Evolutionary conservation across 2,888 invertebrate species (phyloP).

Genomic region (Crioceris asparagi): DNA sequence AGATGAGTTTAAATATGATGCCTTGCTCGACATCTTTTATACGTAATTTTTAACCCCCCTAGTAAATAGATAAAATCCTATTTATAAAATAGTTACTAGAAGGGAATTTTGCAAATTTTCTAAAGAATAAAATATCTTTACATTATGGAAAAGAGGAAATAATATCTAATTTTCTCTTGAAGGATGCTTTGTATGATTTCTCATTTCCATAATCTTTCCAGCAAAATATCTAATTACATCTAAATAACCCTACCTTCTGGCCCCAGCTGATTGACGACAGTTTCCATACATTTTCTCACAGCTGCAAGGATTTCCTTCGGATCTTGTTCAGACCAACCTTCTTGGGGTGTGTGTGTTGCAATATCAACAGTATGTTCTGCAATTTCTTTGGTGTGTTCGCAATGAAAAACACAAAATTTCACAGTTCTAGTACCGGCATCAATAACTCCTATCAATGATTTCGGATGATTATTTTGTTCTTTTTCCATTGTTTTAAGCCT

Average conservation of each 20-base stretch:
- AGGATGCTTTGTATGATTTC: no score
- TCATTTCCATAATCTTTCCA: no score
- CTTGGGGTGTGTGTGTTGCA: constrained; percentile 65
- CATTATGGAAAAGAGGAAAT: no score
- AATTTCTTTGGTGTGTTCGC: constrained; percentile 67
- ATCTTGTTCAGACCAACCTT: constrained; percentile 93
- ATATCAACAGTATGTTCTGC: constrained; percentile 74
- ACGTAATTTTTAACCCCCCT: no score
- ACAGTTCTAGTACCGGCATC: constrained; percentile 90
- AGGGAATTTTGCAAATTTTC: no score
- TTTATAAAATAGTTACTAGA: no score
- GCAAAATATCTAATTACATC: constrained; percentile 1
- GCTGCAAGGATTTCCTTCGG: constrained; percentile 74
- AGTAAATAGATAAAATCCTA: no score
- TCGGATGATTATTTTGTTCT: neutral
- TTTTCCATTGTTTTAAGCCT: neutral
- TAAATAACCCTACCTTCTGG: constrained; percentile 41
- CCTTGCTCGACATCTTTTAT: no score
- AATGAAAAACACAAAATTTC: constrained; percentile 57
- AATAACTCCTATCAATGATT: constrained; percentile 69
- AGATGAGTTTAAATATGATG: no score
- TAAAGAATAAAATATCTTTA: no score
- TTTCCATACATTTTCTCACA: constrained; percentile 68
- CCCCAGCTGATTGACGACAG: constrained; percentile 55
- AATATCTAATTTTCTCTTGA: no score